Evolutionary conservation across 92 coral and sea anemone genomes (phyloP), one percentile per base, ranked within the genome.

Genomic region (Chrysogorgia sp.): DNA sequence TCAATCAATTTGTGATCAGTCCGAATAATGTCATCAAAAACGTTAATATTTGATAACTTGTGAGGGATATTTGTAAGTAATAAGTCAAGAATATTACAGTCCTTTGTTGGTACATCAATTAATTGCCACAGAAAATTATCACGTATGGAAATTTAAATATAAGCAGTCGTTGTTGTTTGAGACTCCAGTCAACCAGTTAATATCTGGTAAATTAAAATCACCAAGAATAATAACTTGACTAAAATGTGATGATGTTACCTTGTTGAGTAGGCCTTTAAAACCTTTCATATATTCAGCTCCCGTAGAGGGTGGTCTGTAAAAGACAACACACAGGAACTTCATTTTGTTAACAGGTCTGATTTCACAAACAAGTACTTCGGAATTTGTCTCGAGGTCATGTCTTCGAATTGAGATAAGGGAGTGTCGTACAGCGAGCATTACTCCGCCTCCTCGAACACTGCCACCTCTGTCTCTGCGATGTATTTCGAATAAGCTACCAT

Each of bases 321-420:
- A 28, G 1, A 61, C 67, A 26, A 30, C 40, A 30, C 30, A 14
- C 2, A 61, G 67, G 34, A 63, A n/a, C 37, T 63, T 63, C 37
- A 14, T 33, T 29, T 63, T 63, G 10, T 21, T 32, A 23, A 15
- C 48, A 34, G 48, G 70, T 3, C 48, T 37, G 48, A 34, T 32
- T 63, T 63, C 67, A 15, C 37, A 63, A 4, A 63, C 43, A 21
- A 63, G 24, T n/a, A 63, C 9, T 28, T 63, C 70, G 0, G 70
- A 5, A 24, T 63, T 63, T n/a, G 28, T 24, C 17, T 63, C 70
- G 34, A 63, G 25, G n/a, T 47, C 53, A 2, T 7, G 53, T 47
- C 53, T 47, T 47, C n/a, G 53, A 2, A 15, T 6, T n/a, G 53
- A 47, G n/a, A 15, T 47, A 47, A 47, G 53, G 10, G 53, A n/a